These are phyloP conservation scores for Tauraco hartlaubi DNA, from an alignment of 2,797 vertebrate species.

Conservation along the genomic window DNA sequence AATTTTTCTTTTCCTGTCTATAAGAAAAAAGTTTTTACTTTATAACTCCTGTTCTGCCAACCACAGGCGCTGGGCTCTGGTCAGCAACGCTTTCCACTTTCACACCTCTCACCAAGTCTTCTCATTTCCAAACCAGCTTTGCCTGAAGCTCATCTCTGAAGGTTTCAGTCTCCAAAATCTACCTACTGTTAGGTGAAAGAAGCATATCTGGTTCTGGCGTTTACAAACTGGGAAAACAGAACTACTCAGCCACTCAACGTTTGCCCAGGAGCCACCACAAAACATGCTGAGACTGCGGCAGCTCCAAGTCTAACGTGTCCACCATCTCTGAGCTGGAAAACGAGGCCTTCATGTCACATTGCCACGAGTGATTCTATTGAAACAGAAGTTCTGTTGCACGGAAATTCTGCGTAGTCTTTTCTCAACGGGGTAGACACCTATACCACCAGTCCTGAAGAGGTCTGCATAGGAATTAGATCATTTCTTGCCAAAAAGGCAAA, in stretches of 20 bases:
- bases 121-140: background rate
- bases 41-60: constrained; percentile 21
- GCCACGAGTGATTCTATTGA: background rate
- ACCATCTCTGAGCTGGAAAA: background rate
- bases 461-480: background rate
- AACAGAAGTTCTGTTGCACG: fast-evolving
- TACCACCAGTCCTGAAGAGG: background rate
- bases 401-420: background rate
- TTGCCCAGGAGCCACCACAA: background rate
- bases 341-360: background rate
- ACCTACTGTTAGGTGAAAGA: background rate
- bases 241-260: background rate
- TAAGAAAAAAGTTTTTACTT: background rate
- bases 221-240: background rate
- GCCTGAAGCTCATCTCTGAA: background rate
- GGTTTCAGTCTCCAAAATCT: background rate
- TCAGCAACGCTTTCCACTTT: background rate
- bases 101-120: background rate
- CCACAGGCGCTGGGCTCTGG: background rate
- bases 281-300: background rate
- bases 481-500: background rate
- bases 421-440: background rate
- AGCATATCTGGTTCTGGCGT: fast-evolving
- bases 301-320: background rate
- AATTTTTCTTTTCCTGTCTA: background rate